These are phyloP conservation scores for Cantharis rustica DNA, from an alignment of 2,888 invertebrate genomes.

Conservation along the genomic window DNA sequence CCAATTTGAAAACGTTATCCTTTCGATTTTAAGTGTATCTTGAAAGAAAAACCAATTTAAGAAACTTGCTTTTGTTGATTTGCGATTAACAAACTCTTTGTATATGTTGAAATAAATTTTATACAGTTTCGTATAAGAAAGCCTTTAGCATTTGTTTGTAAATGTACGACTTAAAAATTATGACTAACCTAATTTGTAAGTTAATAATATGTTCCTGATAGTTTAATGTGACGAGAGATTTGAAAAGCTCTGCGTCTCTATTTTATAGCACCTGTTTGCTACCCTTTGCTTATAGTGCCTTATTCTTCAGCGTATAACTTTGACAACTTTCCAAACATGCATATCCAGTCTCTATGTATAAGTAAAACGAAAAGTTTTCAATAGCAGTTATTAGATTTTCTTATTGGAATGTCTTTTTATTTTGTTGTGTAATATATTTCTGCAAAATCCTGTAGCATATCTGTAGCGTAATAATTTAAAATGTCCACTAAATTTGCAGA, in stretches of 20 bases:
- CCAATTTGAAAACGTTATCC: neutral
- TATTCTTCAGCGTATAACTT: slow-evolving; percentile 34
- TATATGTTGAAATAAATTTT: neutral
- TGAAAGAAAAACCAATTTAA: neutral
- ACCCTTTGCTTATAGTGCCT: slow-evolving; percentile 27
- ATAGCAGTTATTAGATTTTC: slow-evolving; percentile 20
- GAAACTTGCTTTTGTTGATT: neutral
- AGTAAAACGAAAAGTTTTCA: slow-evolving; percentile 31
- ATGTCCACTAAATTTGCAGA: slow-evolving; percentile 8
- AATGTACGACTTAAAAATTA: neutral
- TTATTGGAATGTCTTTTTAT: neutral
- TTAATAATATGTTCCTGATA: neutral
- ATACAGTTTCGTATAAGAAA: neutral
- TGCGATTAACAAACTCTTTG: no score
- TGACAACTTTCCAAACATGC: slow-evolving; percentile 39
- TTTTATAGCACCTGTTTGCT: slow-evolving; percentile 41
- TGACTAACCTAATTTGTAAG: neutral
- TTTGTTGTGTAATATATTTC: neutral
- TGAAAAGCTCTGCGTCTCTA: slow-evolving; percentile 21
- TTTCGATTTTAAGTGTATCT: neutral
- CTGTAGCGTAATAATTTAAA: neutral
- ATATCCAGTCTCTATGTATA: slow-evolving; percentile 36
- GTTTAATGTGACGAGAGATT: neutral
- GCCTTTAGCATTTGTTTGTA: neutral
- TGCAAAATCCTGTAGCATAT: neutral